A percentile compares a stretch with the other conserved stretches of the same genome.
These are phyloP conservation scores for Danaus melanippus DNA, from an alignment of 1,140 invertebrate genomes.

Conservation along the genomic window DNA sequence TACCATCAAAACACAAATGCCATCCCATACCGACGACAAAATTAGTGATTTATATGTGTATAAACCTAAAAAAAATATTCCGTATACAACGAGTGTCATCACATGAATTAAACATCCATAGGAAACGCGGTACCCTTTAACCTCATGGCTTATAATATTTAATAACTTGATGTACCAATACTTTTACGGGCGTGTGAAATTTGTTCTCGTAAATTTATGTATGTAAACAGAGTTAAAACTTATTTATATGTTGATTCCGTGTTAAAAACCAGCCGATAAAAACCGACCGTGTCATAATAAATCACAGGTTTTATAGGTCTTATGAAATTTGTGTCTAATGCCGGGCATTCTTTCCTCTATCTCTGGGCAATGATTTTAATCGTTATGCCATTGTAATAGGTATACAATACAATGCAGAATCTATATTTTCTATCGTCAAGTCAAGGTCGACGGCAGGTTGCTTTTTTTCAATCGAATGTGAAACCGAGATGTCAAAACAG, in stretches of 20 bases:
- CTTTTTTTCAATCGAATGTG: constrained; percentile 23
- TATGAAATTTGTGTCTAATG: not conserved
- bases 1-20: too few relatives aligned
- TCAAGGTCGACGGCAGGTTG: constrained; percentile 18
- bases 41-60: too few relatives aligned
- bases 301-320: constrained; percentile 4
- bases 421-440: constrained; percentile 7
- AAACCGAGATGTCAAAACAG: constrained; percentile 18
- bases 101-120: too few relatives aligned
- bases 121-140: too few relatives aligned
- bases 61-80: too few relatives aligned
- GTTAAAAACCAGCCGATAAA: constrained; percentile 8
- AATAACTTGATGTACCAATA: too few relatives aligned
- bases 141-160: too few relatives aligned
- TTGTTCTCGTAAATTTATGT: constrained; percentile 9
- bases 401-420: not conserved
- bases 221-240: constrained; percentile 7
- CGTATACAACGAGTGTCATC: too few relatives aligned
- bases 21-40: too few relatives aligned
- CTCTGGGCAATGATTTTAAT: not conserved
- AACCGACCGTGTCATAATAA: not conserved
- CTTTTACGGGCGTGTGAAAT: not conserved
- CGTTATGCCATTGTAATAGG: not conserved
- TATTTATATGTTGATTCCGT: constrained; percentile 7
- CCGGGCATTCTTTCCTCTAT: not conserved